Base-by-base conservation (phyloP, 1,140 invertebrate genomes). In the Stegodyphus dumicola region DNA sequence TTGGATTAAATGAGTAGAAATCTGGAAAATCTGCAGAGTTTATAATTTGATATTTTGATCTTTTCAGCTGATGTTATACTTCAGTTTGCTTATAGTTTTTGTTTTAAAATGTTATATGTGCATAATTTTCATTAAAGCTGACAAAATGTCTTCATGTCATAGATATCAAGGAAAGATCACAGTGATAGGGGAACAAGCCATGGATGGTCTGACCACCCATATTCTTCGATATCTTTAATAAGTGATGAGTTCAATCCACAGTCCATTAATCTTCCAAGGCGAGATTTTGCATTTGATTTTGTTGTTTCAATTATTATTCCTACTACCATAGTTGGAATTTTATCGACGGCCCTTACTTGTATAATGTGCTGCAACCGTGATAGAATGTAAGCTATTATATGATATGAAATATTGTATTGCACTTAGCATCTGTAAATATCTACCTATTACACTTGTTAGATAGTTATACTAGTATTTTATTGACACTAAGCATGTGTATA, bases 331-430 rank as follows among this genome's bases (percentile, higher is more conserved):
- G 91, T 96, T 88, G 89, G 95, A 15, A 88, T 95, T 17, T 90
- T 95, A 5, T 92, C 93, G 1, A 91, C 93, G 18, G 90, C 94
- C 6, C 89, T 96, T 0, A 94, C 95, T 6, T 93, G 94, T 15
- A 93, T 95, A 2, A 90, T 96, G 11, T 96, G 95, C 90, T 93
- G 95, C 80, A 93, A 95, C 86, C 93, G 94, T 88, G 94, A 95
- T 80, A 93, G 94, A 89, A 91, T 94, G 95, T 96, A 91, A 95
- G 95, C 60, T 51, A 53, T 0, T 52, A 52, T n/a, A 52, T 52
- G 4, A 54, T 1, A 5, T 51, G 53, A 70, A 15, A 52, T 69
- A 7, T 67, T 15, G 5, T 17, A 33, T 17, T 56, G 56, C 18
- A 67, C n/a, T 7, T 2, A 67, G 15, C 15, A 60, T 9, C 7